Base-by-base conservation (phyloP, 2,888 invertebrate species). In the Buathra laborator region DNA sequence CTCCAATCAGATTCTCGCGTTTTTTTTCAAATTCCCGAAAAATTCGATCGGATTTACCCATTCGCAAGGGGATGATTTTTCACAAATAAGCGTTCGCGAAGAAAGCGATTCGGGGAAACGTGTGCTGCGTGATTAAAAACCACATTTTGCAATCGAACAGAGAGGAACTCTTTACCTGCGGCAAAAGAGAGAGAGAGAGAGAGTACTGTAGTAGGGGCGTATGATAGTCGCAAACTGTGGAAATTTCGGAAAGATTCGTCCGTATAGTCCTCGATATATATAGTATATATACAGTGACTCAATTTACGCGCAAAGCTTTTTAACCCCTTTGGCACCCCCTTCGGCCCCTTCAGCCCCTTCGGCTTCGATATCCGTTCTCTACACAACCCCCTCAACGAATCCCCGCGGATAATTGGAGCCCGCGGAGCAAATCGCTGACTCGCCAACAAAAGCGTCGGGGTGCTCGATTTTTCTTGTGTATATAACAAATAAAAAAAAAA, bases 371-470 rank as follows among this genome's bases (percentile, higher is more conserved):
- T 64, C 48, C 66, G 14, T 14, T 66, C 48, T 19, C 64, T 19
- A 48, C 37, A 19, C 32, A 64, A 32, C 24, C 10, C 53, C 16
- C 59, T 62, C 59, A 14, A 29, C 83, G 51, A 72, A 82, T 43
- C 19, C n/a, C 9, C 71, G 53, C 44, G 56, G 56, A 82, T 81
- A 81, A 82, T 77, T 82, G 71, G 56, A 66, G 66, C 76, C 46
- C 71, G 66, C 12, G 46, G 19, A 53, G 14, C 66, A 51, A 76
- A 76, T 76, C 24, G 48, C 76, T 66, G 43, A 51, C 76, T 76
- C 53, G 51, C 16, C 43, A 19, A 76, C 75, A 14, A 62, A 64
- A 24, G 14, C 32, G 53, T 76, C 32, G 32, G 10, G 12, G 24
- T 1, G 24, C 24, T 43, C 64, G 48, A 75, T 75, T 75, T 1